Base-by-base conservation (phyloP, 2,888 invertebrate species). In the Acanthococcus lagerstroemiae region DNA sequence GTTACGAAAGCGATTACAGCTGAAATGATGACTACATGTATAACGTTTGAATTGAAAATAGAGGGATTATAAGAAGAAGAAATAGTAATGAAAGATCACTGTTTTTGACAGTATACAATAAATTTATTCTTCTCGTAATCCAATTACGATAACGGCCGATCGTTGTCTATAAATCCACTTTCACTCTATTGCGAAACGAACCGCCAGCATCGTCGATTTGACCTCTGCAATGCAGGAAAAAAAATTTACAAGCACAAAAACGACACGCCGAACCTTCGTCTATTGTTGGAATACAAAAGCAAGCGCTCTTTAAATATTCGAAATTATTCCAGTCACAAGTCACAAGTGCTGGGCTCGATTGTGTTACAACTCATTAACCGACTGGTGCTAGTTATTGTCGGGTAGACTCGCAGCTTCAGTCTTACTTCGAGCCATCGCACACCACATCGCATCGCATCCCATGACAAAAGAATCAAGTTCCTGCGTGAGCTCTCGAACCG, bases 301-400 rank as follows among this genome's bases (percentile, higher is more conserved):
- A 52, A 52, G 24, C 22, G 37, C 15, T 54, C 26, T 27, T 61
- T 61, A 52, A 61, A 52, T 52, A 52, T 61, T 52, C 61, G 50
- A 52, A 61, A 60, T 60, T 61, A 61, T 50, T 50, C 50, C 61
- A 61, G 52, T 52, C 50, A 52, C 52, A 52, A 61, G 30, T 48
- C 45, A 30, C 22, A 21, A 50, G 55, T 50, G n/a, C 12, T 37
- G 12, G 37, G n/a, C 37, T 15, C 37, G 37, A 37, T 37, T 37
- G 37, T 37, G 37, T n/a, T 37, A 37, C 37, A 37, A 37, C 37
- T 37, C 37, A 37, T 37, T 37, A 37, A 37, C 37, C 37, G n/a
- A 37, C 37, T 37, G n/a, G 37, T n/a, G 37, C 37, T 37, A 37
- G 37, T 37, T 37, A 37, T 37, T n/a, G 37, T 37, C 12, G 12